Percentiles rank a stretch among this genome's conserved stretches.
Conservation (phyloP, 2,113 vertebrate genomes). For the Capra hircus region DNA sequence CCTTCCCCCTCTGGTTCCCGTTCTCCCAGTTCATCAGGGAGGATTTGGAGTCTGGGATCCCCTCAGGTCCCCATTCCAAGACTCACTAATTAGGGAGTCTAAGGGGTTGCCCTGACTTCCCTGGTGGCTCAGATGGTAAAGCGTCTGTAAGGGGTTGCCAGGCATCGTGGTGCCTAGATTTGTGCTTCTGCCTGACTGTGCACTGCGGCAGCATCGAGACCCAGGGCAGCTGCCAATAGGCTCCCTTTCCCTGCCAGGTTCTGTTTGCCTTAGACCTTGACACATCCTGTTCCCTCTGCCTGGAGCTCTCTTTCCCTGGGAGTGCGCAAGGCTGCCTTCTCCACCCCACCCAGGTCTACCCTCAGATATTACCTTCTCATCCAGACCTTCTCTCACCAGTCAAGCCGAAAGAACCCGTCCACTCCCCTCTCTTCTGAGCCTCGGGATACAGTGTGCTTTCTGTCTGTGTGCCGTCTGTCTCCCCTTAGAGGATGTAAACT, state of each 20-base stretch:
- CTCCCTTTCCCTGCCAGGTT: neutral
- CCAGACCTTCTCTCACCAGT: neutral
- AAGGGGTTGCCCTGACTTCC: neutral
- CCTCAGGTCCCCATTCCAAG: neutral
- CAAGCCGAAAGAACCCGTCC: rapidly evolving
- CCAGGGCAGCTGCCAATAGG: neutral
- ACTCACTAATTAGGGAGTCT: neutral
- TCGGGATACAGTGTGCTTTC: rapidly evolving
- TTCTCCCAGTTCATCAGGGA: neutral
- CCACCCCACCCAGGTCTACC: neutral
- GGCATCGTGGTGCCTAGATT: neutral
- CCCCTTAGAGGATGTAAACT: neutral
- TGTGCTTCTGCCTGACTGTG: neutral
- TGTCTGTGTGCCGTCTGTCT: neutral
- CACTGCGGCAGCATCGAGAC: neutral
- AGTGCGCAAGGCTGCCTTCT: neutral
- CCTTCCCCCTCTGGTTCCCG: neutral
- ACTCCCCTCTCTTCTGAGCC: neutral
- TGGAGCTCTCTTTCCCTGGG: neutral
- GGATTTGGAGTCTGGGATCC: neutral
- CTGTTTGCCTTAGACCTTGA: neutral
- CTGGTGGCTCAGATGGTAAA: too few relatives aligned
- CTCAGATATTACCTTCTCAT: neutral
- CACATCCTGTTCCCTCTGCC: neutral
- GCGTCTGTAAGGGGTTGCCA: neutral